Evolutionary conservation across 2,888 invertebrate species (phyloP), one percentile per base, ranked within the genome.

Genomic region (Papilio demoleus): DNA sequence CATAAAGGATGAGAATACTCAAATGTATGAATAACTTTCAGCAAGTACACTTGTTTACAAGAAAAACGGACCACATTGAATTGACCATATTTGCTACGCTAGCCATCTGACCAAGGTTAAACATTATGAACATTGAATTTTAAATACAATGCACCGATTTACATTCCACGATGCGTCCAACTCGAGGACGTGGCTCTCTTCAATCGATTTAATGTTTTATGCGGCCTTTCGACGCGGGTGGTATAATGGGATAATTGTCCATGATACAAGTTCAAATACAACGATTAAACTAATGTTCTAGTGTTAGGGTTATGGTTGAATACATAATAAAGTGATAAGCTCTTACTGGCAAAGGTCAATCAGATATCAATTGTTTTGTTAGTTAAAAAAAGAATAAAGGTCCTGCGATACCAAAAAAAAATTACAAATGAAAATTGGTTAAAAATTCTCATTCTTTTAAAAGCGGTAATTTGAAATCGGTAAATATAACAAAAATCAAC

Each of bases 101-200:
- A 31, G 42, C 31, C 11, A 38, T 19, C 38, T 60, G 38, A 5
- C 27, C n/a, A 56, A 27, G 53, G 53, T 56, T 31, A 56, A 27
- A 11, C n/a, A 3, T 59, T 65, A 68, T 68, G 68, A 50, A 4
- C 47, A 50, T 64, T 64, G 68, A 68, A 68, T 68, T 60, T 60
- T 50, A 68, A 68, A 60, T 59, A 66, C 70, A 71, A 71, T 71
- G 68, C 68, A 45, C 40, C 70, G 14, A 71, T 71, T 71, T 71
- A 71, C 68, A 71, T 71, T 70, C 71, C 47, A 31, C 40, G 4
- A 68, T 50, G 64, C 60, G 66, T 40, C 34, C 36, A 45, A 45
- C 4, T 34, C 38, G 40, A 59, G 58, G 64, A 64, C 58, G 45
- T 19, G 36, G 59, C 22, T 64, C 45, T 68, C 67, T 42, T 47